Conservation (phyloP, 2,113 vertebrate species). For the Myotis yumanensis region DNA sequence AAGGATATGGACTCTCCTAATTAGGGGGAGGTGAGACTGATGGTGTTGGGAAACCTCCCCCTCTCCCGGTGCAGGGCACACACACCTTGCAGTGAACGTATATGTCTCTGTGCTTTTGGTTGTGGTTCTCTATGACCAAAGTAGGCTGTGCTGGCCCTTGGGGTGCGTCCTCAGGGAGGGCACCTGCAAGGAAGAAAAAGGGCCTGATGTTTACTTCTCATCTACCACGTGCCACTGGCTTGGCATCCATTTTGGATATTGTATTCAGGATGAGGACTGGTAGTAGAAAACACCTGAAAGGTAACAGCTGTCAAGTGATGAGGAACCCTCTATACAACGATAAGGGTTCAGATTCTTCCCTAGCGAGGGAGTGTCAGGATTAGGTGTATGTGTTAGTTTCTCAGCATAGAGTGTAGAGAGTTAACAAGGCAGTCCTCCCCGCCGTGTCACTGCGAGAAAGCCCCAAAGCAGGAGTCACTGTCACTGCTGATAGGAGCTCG, state of each 20-base stretch:
- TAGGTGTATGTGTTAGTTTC: not conserved
- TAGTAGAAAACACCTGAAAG: not conserved
- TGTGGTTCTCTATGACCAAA: not conserved
- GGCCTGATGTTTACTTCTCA: not conserved
- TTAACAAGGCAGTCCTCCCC: not conserved
- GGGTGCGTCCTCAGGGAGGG: not conserved
- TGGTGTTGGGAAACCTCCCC: not conserved
- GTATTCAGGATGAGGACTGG: not conserved
- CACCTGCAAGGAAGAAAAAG: not conserved
- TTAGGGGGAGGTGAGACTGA: not conserved
- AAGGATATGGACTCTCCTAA: not conserved
- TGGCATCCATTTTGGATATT: not conserved
- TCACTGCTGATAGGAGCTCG: not conserved
- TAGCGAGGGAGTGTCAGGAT: not conserved
- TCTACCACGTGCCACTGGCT: not conserved
- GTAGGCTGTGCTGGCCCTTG: not conserved
- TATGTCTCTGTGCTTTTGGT: not conserved
- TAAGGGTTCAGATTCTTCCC: not conserved
- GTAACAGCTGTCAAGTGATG: not conserved
- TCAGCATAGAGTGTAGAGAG: not conserved
- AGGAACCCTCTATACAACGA: not conserved
- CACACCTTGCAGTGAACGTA: not conserved
- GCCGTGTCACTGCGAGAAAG: not conserved
- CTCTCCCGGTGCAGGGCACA: not conserved
- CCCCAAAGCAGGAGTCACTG: not conserved